Evolutionary conservation across 2,888 invertebrate genomes (phyloP).

Genomic region (Antheraea yamamai): DNA sequence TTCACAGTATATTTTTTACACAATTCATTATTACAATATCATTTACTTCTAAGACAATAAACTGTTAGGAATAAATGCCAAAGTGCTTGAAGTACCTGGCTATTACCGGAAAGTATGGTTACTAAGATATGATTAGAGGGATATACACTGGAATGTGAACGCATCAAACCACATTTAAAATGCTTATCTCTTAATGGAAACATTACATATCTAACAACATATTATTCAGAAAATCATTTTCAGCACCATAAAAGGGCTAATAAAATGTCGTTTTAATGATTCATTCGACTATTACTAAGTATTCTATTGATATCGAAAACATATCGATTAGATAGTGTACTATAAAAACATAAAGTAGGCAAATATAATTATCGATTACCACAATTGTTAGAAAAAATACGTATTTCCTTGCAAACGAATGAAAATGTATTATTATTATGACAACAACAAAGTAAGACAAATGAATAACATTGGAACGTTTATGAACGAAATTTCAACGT

Average conservation of each 20-base stretch:
- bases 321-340: conserved; percentile 18
- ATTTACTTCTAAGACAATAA: not conserved
- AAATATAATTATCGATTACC: conserved; percentile 3
- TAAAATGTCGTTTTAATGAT: conserved; percentile 6
- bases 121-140: not conserved
- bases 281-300: not conserved
- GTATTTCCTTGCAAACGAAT: not conserved
- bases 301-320: conserved; percentile 7
- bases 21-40: not conserved
- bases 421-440: not conserved
- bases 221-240: conserved; percentile 4
- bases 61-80: not conserved
- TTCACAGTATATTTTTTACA: not conserved
- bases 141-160: not conserved
- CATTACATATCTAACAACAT: not conserved
- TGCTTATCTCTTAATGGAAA: conserved; percentile 2
- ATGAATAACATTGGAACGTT: not conserved
- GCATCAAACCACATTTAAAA: not conserved
- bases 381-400: not conserved
- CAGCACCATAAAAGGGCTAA: conserved; percentile 5
- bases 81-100: not conserved
- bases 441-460: not conserved
- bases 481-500: not conserved
- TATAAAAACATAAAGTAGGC: conserved; percentile 13
- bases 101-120: not conserved